Base-by-base conservation (phyloP, 2,113 vertebrate species). In the Ariopsis seemanni region DNA sequence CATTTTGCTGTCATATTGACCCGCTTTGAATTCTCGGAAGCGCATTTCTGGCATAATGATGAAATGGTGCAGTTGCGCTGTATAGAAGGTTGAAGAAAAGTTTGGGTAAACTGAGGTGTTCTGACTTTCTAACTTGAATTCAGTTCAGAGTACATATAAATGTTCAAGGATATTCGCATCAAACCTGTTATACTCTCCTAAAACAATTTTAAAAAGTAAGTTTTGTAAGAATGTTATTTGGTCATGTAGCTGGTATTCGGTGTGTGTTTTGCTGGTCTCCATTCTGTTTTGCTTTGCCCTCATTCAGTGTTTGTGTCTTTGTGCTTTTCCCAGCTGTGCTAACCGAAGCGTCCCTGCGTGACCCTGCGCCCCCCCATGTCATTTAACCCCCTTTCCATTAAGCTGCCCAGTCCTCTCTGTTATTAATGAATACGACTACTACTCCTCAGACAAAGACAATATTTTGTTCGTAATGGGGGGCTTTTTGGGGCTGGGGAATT, bases 401-500 rank as follows among this genome's bases (percentile, higher is more conserved):
- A 58, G 71, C 71, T 85, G 82, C 3, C 60, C 65, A 20, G 42
- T 65, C 6, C 34, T 15, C 30, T 50, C 27, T 74, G 55, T 69
- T 88, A 81, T 82, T 90, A 90, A 89, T 88, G 87, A 71, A 86
- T 8, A 82, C 83, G 62, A 62, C 82, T 4, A 85, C 65, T 86
- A 63, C 67, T 62, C 60, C 4, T 83, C 85, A 84, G 81, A 90
- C 89, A 89, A 90, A 87, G 85, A 67, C 78, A 87, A 87, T 89
- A 77, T 89, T 90, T 85, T 83, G 85, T 75, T 25, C n/a, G 8
- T 82, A 75, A 72, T 71, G 42, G 75, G 55, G 85, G 42, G 65
- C 62, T 30, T 74, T 75, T 72, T 25, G 60, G 10, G 34, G 15
- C 14, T 50, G 62, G 48, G 6, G 90, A 97, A 96, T 95, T 96